Percentiles rank a stretch among this genome's conserved stretches.
Evolutionary conservation across 2,113 vertebrate species (phyloP).

Genomic region (Oophaga pumilio): DNA sequence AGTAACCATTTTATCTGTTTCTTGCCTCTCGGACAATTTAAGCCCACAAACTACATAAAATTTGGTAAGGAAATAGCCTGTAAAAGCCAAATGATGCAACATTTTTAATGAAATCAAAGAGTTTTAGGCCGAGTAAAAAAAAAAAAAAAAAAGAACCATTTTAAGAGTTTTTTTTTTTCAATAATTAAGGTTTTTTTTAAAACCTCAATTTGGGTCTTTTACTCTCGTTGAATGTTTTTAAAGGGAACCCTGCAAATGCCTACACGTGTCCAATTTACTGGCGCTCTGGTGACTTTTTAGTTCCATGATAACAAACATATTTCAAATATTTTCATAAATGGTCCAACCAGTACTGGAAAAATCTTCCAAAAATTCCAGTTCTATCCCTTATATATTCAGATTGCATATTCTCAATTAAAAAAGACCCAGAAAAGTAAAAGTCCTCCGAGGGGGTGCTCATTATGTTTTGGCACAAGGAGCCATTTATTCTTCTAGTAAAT

Average conservation of each 20-base stretch:
- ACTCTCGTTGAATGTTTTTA: too few species aligned
- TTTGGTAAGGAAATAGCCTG: too few species aligned
- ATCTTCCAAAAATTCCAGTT: not conserved
- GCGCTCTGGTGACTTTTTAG: not conserved
- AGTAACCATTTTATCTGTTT: too few species aligned
- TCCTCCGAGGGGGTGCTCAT: not conserved
- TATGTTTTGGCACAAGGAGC: conserved; percentile 46
- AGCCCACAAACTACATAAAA: too few species aligned
- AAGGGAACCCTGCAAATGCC: not conserved
- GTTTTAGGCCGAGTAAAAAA: too few species aligned
- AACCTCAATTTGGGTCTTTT: too few species aligned
- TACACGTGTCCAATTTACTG: not conserved
- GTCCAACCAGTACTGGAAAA: not conserved
- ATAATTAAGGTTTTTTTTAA: too few species aligned
- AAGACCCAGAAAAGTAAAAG: not conserved
- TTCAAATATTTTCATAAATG: not conserved
- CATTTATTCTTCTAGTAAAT: conserved; percentile 72
- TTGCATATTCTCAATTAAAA: not conserved
- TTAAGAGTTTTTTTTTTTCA: too few species aligned
- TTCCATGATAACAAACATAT: not conserved
- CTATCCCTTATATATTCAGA: not conserved
- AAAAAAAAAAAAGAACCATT: too few species aligned
- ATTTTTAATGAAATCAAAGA: too few species aligned
- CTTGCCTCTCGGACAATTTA: too few species aligned
- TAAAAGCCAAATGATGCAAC: too few species aligned